Evolutionary conservation across 2,113 vertebrate species (phyloP), one percentile per base, ranked within the genome.

Genomic region (Sardina pilchardus): DNA sequence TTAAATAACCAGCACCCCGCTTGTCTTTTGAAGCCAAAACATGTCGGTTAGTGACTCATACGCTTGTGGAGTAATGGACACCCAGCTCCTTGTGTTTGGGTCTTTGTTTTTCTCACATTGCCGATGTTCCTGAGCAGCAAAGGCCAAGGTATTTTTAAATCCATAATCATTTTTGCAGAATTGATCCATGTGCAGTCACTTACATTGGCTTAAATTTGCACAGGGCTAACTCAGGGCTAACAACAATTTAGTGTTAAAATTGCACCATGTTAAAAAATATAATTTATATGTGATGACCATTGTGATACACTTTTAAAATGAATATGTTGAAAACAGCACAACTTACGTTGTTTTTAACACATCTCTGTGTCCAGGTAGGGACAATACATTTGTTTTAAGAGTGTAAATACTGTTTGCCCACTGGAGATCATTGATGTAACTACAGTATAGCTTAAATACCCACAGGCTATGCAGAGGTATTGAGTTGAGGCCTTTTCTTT

Each of bases 11-110:
- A 85, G 84, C 82, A 86, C 83, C 88, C 84, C 94, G 93, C 93
- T 94, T 93, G 94, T 89, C 92, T 93, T 92, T 92, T 91, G 89
- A 86, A 87, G 88, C 91, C 91, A 91, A 90, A 90, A 82, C 81
- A 75, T 56, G 43, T 34, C 86, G 88, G 90, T 92, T 89, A 86
- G 88, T 45, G 71, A 36, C 30, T 34, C 71, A 17, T 34, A 63
- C 59, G 8, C 3, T 63, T 24, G 59, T 63, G 24, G 59, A n/a
- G 9, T n/a, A 63, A 63, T 63, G 59, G 59, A 63, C 59, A 63
- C 24, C 7, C 59, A 63, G 7, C 24, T 63, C 7, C 21, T 63
- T 4, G 59, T 63, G 59, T 63, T 1, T 63, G 59, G 7, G 59
- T 47, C 45, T 47, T 47, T 47, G 6, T 45, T 47, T 47, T 47